These are phyloP conservation scores for Siniperca chuatsi DNA, from an alignment of 2,113 vertebrate species.

Conservation along the genomic window DNA sequence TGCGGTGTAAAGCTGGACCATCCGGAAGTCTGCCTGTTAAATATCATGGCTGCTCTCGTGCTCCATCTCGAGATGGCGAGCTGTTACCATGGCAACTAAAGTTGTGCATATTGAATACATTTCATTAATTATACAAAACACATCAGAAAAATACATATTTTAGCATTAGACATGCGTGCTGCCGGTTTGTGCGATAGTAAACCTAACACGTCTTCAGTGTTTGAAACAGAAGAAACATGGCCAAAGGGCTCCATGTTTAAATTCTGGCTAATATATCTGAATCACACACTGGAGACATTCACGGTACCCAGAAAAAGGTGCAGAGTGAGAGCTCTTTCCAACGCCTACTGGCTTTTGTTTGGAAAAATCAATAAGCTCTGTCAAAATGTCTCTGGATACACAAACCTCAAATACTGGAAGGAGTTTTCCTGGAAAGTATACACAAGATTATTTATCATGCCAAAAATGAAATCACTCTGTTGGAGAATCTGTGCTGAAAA, in stretches of 20 bases:
- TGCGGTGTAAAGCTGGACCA: not conserved
- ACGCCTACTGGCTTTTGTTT: not conserved
- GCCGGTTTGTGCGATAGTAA: not conserved
- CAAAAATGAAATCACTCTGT: not conserved
- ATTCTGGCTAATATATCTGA: not conserved
- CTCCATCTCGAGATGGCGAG: too few relatives aligned
- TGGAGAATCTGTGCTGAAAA: not conserved
- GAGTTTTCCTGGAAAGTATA: not conserved
- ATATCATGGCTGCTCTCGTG: not conserved
- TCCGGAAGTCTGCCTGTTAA: not conserved
- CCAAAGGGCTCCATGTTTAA: not conserved
- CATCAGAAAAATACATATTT: not conserved
- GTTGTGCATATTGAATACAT: not conserved
- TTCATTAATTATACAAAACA: not conserved
- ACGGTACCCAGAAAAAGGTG: not conserved
- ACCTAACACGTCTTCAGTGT: too few relatives aligned
- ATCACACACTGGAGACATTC: not conserved
- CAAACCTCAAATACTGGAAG: not conserved
- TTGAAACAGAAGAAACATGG: not conserved
- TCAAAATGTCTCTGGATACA: too few relatives aligned
- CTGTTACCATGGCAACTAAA: constrained; percentile 5
- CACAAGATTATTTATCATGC: not conserved
- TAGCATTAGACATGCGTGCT: not conserved
- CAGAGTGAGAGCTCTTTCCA: constrained; percentile 30
- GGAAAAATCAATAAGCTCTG: not conserved